These are phyloP conservation scores for Onychomys leucogaster DNA, from an alignment of 2,797 vertebrate species.

Conservation along the genomic window DNA sequence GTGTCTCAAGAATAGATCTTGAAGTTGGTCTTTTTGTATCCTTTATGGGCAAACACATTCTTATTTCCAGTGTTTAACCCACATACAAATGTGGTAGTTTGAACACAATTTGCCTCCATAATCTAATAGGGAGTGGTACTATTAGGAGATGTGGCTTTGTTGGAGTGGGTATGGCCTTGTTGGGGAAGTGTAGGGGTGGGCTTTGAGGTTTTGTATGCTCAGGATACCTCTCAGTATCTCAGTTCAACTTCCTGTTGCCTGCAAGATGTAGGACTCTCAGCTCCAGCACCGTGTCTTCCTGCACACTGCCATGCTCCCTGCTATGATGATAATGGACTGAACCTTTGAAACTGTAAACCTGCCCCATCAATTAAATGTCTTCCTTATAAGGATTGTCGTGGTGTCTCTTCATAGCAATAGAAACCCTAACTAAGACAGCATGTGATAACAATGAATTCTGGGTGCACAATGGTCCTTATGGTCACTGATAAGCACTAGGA, in stretches of 20 bases:
- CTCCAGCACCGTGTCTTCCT: background rate
- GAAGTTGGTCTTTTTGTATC: background rate
- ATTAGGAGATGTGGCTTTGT: background rate
- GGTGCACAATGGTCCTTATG: background rate
- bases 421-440: background rate
- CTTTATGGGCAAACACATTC: background rate
- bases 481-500: background rate
- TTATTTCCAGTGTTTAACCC: slow-evolving; percentile 11
- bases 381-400: background rate
- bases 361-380: background rate
- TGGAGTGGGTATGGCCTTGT: background rate
- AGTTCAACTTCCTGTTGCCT: background rate
- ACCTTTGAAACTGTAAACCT: background rate
- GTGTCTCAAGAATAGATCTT: slow-evolving; percentile 7
- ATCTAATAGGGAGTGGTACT: background rate
- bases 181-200: background rate
- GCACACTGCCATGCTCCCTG: background rate
- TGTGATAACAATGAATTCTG: background rate
- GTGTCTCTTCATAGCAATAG: background rate
- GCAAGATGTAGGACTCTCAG: background rate
- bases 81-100: background rate
- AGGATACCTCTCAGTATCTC: background rate
- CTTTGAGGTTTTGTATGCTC: background rate
- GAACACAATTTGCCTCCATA: background rate
- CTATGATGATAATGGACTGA: background rate